These are phyloP conservation scores for Lithodes maja DNA, from an alignment of 2,888 invertebrate species.

Conservation along the genomic window DNA sequence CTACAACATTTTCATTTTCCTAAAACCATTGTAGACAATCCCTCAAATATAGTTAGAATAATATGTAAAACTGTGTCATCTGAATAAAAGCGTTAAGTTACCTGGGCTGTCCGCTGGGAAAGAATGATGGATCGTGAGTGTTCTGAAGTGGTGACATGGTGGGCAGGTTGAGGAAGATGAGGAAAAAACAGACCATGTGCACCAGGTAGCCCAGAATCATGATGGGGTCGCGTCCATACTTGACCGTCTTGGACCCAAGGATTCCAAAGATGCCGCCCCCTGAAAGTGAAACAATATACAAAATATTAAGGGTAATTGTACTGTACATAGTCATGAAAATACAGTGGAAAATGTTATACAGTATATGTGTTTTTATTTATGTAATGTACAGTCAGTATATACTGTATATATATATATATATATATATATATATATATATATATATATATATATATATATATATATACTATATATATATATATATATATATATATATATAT, in stretches of 20 bases:
- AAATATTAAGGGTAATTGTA: too few species aligned
- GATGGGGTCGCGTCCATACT: slow-evolving; percentile 92
- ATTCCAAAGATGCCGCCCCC: slow-evolving; percentile 96
- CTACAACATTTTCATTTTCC: too few species aligned
- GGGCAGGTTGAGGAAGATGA: slow-evolving; percentile 93
- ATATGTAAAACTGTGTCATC: not conserved
- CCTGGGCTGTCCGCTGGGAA: slow-evolving; percentile 75
- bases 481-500: too few species aligned
- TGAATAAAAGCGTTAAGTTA: slow-evolving; percentile 9
- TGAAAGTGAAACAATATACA: slow-evolving; percentile 73
- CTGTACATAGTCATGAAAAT: too few species aligned
- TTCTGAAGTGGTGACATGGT: slow-evolving; percentile 84
- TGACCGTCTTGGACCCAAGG: slow-evolving; percentile 86
- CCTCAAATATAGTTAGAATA: not conserved
- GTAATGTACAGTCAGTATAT: too few species aligned
- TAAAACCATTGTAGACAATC: too few species aligned
- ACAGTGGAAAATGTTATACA: too few species aligned
- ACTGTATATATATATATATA: too few species aligned
- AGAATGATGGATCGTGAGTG: slow-evolving; percentile 78
- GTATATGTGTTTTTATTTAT: too few species aligned
- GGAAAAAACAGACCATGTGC: slow-evolving; percentile 87
- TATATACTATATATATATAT: too few species aligned
- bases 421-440: too few species aligned
- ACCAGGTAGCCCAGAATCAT: slow-evolving; percentile 91
- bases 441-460: too few species aligned